Evolutionary conservation across 2,888 invertebrate species (phyloP).

Genomic region (Heliconius aoede): DNA sequence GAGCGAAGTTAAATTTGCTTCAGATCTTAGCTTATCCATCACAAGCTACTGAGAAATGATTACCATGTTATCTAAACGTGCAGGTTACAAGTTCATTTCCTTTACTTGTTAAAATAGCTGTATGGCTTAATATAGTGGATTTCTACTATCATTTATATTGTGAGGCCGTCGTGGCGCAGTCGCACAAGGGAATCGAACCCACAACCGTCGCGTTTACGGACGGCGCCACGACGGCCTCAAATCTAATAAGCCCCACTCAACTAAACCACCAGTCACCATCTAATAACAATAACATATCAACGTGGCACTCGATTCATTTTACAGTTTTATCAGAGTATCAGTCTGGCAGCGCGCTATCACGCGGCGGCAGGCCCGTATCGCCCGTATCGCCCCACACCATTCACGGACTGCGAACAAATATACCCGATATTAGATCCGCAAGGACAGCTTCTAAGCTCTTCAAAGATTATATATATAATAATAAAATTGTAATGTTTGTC

Average conservation of each 20-base stretch:
- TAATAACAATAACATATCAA: constrained; percentile 31
- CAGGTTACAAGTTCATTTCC: background rate
- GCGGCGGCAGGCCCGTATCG: constrained; percentile 53
- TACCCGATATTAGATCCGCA: constrained; percentile 31
- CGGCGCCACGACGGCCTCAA: too few species aligned
- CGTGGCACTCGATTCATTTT: constrained; percentile 34
- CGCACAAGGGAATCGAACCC: too few species aligned
- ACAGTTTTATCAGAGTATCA: constrained; percentile 53
- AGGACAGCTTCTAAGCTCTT: constrained; percentile 29
- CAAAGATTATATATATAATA: constrained; percentile 9
- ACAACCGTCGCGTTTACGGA: too few species aligned
- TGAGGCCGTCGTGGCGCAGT: too few species aligned
- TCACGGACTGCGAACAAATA: constrained; percentile 41
- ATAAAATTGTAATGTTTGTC: background rate
- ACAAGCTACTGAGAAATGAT: background rate
- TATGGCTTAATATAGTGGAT: too few species aligned
- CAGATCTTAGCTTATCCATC: constrained; percentile 28
- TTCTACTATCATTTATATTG: too few species aligned
- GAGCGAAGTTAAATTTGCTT: constrained; percentile 42
- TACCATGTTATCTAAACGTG: background rate
- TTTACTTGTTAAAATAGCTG: background rate
- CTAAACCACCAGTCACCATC: constrained; percentile 10
- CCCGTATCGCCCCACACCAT: constrained; percentile 39
- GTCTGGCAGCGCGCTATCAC: constrained; percentile 54
- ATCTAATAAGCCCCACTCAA: background rate